Base-by-base conservation (phyloP, 2,888 invertebrate genomes). In the Lasioglossum malachurum region DNA sequence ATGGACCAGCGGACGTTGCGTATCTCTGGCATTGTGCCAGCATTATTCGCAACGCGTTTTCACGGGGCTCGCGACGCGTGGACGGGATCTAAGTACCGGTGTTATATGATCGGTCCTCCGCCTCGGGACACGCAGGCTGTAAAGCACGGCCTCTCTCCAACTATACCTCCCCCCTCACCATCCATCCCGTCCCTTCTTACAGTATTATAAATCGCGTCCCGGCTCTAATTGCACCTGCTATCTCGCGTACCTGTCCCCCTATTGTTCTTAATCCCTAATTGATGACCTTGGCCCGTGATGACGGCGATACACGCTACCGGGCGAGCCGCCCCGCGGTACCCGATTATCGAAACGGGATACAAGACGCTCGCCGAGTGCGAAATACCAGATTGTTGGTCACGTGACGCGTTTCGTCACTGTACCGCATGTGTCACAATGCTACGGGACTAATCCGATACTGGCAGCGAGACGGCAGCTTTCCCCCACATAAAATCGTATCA, bases 1-100 rank as follows among this genome's bases (percentile, higher is more conserved):
- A 79, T 69, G 86, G 81, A 76, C 86, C 78, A 57, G 53, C 27
- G 64, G 31, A 60, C 27, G 84, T 31, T 31, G 76, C 38, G 35
- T 87, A 83, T 83, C 80, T 86, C 73, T 76, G 69, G 83, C 81
- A 87, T 87, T 87, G 86, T 86, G n/a, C 75, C n/a, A 35, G 83
- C 74, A 83, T 87, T 86, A 87, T 83, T 76, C 83, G 69, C 83
- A 5, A 31, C 49, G 78, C 60, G 81, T 85, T 86, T 83, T 71
- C 86, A 83, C 64, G 73, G 53, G 64, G 67, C 64, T 60, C 60
- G 64, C 75, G 82, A 73, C 87, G 80, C 86, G 86, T 86, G 86
- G 71, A 86, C 80, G 86, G 64, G 71, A 75, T 75, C 78, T 73
- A 60, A 78, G 81, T 81, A 84, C 75, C 84, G 78, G 57, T 78